phyloP scores from a whole-genome alignment of 2,888 invertebrate species.

The Ichneumoninae sp. region DNA sequence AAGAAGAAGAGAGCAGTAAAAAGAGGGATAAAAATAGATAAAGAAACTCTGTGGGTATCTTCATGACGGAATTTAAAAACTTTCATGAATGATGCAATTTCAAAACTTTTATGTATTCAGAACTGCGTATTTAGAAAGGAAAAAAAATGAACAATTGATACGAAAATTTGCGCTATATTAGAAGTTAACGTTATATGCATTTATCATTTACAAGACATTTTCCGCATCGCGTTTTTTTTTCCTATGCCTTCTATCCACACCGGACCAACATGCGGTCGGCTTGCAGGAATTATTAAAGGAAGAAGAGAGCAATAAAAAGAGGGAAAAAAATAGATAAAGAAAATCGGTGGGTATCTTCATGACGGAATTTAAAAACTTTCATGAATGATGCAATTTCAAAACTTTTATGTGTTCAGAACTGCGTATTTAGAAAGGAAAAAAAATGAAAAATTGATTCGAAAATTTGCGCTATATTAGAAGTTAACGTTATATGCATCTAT shows the following conservation, averaged over 20 bases:
- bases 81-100: not conserved
- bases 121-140: no score
- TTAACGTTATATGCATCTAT: no score
- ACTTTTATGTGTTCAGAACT: not conserved
- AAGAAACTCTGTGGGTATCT: not conserved
- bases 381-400: no score
- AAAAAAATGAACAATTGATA: no score
- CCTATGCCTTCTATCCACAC: conserved; percentile 57
- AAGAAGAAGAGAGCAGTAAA: conserved; percentile 21
- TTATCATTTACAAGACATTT: no score
- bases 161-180: no score
- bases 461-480: no score
- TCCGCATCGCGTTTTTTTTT: conserved; percentile 39
- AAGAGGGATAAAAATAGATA: not conserved
- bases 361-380: not conserved
- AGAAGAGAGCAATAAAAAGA: conserved; percentile 18
- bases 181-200: no score
- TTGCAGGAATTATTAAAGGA: conserved; percentile 16
- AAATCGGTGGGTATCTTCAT: not conserved
- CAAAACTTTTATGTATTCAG: not conserved
- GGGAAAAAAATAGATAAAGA: not conserved
- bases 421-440: no score
- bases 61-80: not conserved
- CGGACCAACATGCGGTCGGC: conserved; percentile 42
- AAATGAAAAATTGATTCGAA: no score